Evolutionary conservation across 2,113 vertebrate species (phyloP), one percentile per base, ranked within the genome.

Genomic region (Centropus unirufus): DNA sequence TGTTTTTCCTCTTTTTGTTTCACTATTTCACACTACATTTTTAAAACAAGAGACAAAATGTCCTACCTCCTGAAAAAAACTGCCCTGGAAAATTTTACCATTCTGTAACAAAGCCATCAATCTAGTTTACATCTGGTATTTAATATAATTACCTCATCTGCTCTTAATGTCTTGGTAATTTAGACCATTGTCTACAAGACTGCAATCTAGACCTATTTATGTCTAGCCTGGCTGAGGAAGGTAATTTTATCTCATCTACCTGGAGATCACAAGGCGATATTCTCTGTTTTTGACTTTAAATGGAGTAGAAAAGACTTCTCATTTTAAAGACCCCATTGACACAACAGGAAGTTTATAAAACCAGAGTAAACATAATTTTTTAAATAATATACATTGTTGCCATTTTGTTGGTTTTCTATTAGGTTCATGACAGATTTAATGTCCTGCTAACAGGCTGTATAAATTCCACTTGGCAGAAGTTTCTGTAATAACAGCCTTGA

Each of bases 1-100:
- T 66, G 70, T 83, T 94, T 89, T 89, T 72, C 69, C 47, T 85
- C 67, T 81, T 92, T 87, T 85, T 1, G 0, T 96, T 94, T 85
- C 86, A 68, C 57, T 85, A 0, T 96, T 94, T 85, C 86, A 68
- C 57, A 87, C 32, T 19, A 14, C 87, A 61, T 64, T 63, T 86
- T 55, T 89, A 85, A 94, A 86, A 94, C 26, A 36, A 92, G 39
- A 92, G 76, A 93, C 88, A 94, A 84, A 96, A 59, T 77, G 93
- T 93, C 76, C 85, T 80, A 19, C 27, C 69, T 72, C 62, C 66
- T 68, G 52, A 79, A 59, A 61, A 75, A 59, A 77, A 39, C 0
- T 61, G 7, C 61, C 29, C n/a, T 91, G 78, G 84, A 94, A 95
- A 89, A 83, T 83, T 24, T 52, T 77, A 85, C 42, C 44, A 49